Evolutionary conservation across 1,140 invertebrate species (phyloP).

Genomic region (Dreissena rostriformis): DNA sequence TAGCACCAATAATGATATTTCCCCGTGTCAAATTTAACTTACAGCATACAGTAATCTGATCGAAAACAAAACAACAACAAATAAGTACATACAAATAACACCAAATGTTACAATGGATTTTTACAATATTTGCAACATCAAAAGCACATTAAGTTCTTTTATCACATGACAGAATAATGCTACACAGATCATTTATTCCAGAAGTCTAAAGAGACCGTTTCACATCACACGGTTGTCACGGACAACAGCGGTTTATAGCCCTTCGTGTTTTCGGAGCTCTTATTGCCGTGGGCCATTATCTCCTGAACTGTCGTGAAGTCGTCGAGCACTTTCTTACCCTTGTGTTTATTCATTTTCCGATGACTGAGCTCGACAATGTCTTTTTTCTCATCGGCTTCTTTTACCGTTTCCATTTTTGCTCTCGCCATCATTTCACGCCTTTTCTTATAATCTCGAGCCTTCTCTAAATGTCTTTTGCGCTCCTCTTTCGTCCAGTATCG

Average conservation of each 20-base stretch:
- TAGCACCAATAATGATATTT: too few relatives aligned
- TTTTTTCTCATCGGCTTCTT: slow-evolving; percentile 78
- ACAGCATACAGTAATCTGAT: too few relatives aligned
- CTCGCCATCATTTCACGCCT: slow-evolving; percentile 77
- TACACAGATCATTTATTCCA: too few relatives aligned
- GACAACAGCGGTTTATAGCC: slow-evolving; percentile 79
- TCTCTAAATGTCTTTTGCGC: slow-evolving; percentile 88
- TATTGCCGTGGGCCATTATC: slow-evolving; percentile 82
- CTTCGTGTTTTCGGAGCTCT: slow-evolving; percentile 72
- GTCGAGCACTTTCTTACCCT: slow-evolving; percentile 81
- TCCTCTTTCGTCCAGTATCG: slow-evolving; percentile 92
- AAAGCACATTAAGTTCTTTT: too few relatives aligned
- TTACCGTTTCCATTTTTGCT: slow-evolving; percentile 79
- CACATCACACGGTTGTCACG: slow-evolving; percentile 79
- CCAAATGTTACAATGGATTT: too few relatives aligned
- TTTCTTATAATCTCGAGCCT: slow-evolving; percentile 85
- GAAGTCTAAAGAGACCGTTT: too few relatives aligned
- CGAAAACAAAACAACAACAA: too few relatives aligned
- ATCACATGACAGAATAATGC: too few relatives aligned
- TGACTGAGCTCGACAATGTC: slow-evolving; percentile 82
- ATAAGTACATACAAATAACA: too few relatives aligned
- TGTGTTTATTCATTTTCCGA: slow-evolving; percentile 82
- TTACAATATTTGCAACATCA: too few relatives aligned
- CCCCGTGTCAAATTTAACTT: too few relatives aligned
- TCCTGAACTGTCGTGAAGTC: slow-evolving; percentile 83